Base-by-base conservation (phyloP, 2,888 invertebrate genomes). In the Rhorus exstirpatorius region DNA sequence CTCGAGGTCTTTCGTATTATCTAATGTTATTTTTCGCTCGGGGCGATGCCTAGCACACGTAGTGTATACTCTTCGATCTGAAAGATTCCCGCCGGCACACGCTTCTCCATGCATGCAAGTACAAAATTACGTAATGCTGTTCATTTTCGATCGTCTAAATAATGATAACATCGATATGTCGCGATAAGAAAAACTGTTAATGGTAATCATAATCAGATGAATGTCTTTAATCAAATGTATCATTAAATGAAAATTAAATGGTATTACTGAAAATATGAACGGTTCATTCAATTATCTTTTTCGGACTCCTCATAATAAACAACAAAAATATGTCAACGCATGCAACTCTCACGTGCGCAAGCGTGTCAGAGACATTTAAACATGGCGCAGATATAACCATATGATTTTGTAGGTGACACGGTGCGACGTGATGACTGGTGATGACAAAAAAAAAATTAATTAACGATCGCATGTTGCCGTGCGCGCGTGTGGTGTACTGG, bases 371-470 rank as follows among this genome's bases (percentile, higher is more conserved):
- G 26, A 7, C 26, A 17, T 44, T 49, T 21, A 46, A 78, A 79
- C 24, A 79, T 79, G 78, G 78, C 78, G 65, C 1, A 14, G 46
- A 35, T 24, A 21, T 17, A 44, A 65, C 41, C 70, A 49, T 21
- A 71, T 67, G 72, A 72, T 72, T 58, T 58, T 14, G 71, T 58
- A 71, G 58, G 51, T 72, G 72, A n/a, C 24, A 24, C 3, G 8
- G 8, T 8, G 38, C 38, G 38, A 38, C 38, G 8, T n/a, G n/a
- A n/a, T n/a, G n/a, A n/a, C n/a, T n/a, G n/a, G n/a, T n/a, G n/a
- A 63, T 26, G 51, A 12, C 19, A 10, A 4, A 31, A 53, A 41
- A 26, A 10, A 19, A 61, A 55, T 3, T 14, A 38, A 63, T 10
- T n/a, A n/a, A n/a, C n/a, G n/a, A n/a, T n/a, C n/a, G n/a, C n/a